Evolutionary conservation across 2,113 vertebrate genomes (phyloP), one percentile per base, ranked within the genome.

Genomic region (Mionectes macconnelli): DNA sequence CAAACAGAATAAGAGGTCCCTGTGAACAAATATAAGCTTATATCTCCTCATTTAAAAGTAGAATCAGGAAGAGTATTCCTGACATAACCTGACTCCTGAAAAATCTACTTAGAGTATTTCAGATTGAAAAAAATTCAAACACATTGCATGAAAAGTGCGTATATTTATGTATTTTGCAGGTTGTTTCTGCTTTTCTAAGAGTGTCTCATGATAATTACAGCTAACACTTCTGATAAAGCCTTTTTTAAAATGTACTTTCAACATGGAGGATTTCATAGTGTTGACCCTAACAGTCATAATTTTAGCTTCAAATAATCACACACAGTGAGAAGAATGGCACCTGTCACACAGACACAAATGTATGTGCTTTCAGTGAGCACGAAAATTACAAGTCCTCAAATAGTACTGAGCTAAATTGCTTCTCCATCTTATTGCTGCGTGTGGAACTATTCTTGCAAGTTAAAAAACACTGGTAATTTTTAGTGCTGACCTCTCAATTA

Each of bases 401-500:
- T 6, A 59, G 18, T 14, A 73, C 24, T 24, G 49, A 31, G 23
- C 9, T 69, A 44, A 73, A 79, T 6, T 77, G 35, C n/a, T 57
- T 76, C 24, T 55, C 27, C 10, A 53, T 49, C 20, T 78, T 45
- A 37, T 8, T 0, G 0, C 8, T 60, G 66, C 16, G 30, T 3
- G 4, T 27, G 50, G 52, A 63, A 82, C 12, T 24, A 40, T n/a
- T 56, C 52, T 42, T 44, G 5, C 23, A 62, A 31, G n/a, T 63
- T 52, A n/a, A 53, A 68, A 75, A 85, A 56, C 28, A 19, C 19
- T 11, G 14, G 15, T 12, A 56, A 50, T 50, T 88, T 53, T 13
- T 9, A 69, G 17, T 8, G 14, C 28, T 76, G 57, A n/a, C 3
- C 44, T 55, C 74, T 69, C 67, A 53, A 27, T 50, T 33, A 64